Base-by-base conservation (phyloP, 2,888 invertebrate genomes). In the Eurois occulta region DNA sequence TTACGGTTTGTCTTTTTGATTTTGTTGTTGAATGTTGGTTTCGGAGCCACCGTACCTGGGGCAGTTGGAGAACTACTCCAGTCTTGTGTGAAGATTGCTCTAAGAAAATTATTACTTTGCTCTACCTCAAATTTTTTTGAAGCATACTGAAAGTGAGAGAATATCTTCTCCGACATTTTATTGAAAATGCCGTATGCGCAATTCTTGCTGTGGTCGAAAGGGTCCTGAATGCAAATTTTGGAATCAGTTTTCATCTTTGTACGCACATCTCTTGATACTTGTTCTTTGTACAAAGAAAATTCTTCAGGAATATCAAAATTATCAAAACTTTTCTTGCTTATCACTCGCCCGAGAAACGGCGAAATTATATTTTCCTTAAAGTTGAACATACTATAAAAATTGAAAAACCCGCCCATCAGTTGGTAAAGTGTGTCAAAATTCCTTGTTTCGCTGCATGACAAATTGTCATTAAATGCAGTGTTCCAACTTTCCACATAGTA, bases 321-420 rank as follows among this genome's bases (percentile, higher is more conserved):
- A 1, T 95, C 93, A 77, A 97, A 92, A 5, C 83, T 80, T 13
- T 94, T 91, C 4, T 92, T 90, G 5, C 93, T 90, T 21, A 98
- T 80, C 0, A 94, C 83, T 68, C 88, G 89, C 0, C 98, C 98
- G 62, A 97, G 91, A 86, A 96, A 97, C 0, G 98, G 97, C 32
- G 97, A 97, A 55, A 98, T 95, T 0, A 98, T 92, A 46, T 95
- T 90, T 0, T 95, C 91, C 0, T 94, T 92, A 88, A 97, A 98
- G 68, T 97, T 94, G 84, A 97, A 97, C 32, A 92, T 91, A 0
- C 93, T 91, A 89, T 97, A 98, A 90, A 97, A 98, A 21, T 95
- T 90, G 88, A 98, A 98, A 90, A 98, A 98, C 1, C 97, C 97
- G 24, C 93, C 92, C 13, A 98, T 91, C 7, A 98, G 91, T 52